These are phyloP conservation scores for Ornithoptera alexandrae DNA, from an alignment of 2,888 invertebrate genomes.

Conservation along the genomic window DNA sequence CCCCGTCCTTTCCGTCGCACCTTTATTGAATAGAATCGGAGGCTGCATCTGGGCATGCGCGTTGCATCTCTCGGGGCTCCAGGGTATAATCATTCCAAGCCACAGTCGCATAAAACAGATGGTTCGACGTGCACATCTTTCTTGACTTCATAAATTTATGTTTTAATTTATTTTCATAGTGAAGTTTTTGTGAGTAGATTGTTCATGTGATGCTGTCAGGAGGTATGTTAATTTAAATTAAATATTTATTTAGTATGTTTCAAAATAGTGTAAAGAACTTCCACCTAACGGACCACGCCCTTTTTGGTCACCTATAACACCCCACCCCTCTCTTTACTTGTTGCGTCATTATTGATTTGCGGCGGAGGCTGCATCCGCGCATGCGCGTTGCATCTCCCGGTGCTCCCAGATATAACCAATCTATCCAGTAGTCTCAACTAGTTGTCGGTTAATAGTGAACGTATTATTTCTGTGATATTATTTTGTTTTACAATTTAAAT, in stretches of 20 bases:
- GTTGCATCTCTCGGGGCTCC: slow-evolving; percentile 28
- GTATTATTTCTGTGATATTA: too few relatives aligned
- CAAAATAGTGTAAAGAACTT: too few relatives aligned
- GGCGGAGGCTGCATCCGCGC: slow-evolving; percentile 28
- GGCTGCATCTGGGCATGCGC: slow-evolving; percentile 33
- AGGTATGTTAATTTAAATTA: background rate
- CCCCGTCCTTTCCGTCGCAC: background rate
- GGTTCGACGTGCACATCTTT: background rate
- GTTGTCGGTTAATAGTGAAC: too few relatives aligned
- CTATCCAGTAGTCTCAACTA: background rate
- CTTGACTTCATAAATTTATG: background rate
- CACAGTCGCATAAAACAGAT: background rate
- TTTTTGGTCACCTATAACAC: too few relatives aligned
- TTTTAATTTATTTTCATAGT: background rate
- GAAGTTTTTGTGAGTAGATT: background rate
- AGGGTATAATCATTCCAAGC: background rate
- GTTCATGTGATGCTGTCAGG: too few relatives aligned
- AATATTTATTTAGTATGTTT: background rate
- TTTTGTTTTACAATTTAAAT: too few relatives aligned
- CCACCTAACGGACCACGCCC: too few relatives aligned
- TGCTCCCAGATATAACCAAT: background rate
- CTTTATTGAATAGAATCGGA: slow-evolving; percentile 9
- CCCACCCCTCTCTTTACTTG: background rate
- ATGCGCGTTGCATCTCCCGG: slow-evolving; percentile 32
- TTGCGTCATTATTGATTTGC: background rate